A percentile compares a stretch with the other conserved stretches of the same genome.
Conservation (phyloP, 2,888 invertebrate species). For the Phorcus lineatus region DNA sequence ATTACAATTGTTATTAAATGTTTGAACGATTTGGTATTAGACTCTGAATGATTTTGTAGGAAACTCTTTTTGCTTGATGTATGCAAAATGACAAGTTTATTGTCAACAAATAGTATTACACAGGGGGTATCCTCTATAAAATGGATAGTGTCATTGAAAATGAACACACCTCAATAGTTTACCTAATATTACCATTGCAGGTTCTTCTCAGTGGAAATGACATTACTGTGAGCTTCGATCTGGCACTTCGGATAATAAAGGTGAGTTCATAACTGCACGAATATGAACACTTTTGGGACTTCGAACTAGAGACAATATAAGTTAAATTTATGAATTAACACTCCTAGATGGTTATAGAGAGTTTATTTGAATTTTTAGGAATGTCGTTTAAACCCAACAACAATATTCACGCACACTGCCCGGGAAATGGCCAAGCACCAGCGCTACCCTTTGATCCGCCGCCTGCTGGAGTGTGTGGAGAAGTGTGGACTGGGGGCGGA, state of each 20-base stretch:
- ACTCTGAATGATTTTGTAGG: no score
- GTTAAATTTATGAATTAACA: no score
- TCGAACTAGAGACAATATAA: no score
- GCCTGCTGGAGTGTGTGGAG: constrained; percentile 63
- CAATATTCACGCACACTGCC: constrained; percentile 67
- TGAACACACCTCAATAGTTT: neutral
- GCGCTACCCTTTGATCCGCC: constrained; percentile 58
- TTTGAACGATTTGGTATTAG: no score
- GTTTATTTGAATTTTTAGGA: constrained; percentile 52
- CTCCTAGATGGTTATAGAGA: no score
- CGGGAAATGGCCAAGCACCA: constrained; percentile 64
- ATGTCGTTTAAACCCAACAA: constrained; percentile 63
- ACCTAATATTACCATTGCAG: constrained; percentile 47
- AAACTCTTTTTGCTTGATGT: no score
- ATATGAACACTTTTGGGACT: no score
- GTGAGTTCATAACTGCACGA: constrained; percentile 46
- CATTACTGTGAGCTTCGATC: constrained; percentile 68
- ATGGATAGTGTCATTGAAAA: neutral
- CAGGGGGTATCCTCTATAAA: no score
- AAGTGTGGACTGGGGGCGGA: constrained; percentile 62
- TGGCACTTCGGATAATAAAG: constrained; percentile 71
- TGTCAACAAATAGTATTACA: no score
- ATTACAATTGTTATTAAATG: no score
- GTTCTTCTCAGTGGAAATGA: constrained; percentile 71
- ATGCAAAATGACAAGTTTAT: no score